These are phyloP conservation scores for Drosophila ironensis DNA, from an alignment of 1,140 invertebrate genomes.

Conservation along the genomic window DNA sequence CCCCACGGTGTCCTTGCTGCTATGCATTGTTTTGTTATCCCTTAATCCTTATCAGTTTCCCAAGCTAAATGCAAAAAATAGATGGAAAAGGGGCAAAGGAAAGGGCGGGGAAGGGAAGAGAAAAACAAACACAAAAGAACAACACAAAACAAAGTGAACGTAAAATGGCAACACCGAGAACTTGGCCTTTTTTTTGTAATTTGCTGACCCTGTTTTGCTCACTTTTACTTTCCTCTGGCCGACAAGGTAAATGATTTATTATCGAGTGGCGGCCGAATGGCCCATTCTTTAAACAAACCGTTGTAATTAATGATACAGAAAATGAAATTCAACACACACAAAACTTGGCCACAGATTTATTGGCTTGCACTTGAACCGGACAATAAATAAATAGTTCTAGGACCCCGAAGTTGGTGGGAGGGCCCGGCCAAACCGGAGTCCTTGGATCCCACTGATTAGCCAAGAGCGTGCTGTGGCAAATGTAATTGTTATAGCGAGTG, in stretches of 20 bases:
- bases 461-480: slow-evolving; percentile 24
- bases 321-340: slow-evolving; percentile 48
- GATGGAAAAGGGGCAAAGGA: slow-evolving; percentile 20
- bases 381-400: slow-evolving; percentile 41
- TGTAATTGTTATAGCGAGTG: neutral
- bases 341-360: slow-evolving; percentile 41
- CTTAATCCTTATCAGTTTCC: slow-evolving; percentile 64
- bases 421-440: neutral
- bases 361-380: slow-evolving; percentile 44
- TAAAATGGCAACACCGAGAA: slow-evolving; percentile 5
- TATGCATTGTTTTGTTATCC: slow-evolving; percentile 46
- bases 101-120: neutral
- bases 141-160: slow-evolving; percentile 15
- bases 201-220: slow-evolving; percentile 6
- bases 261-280: slow-evolving; percentile 29
- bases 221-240: slow-evolving; percentile 35
- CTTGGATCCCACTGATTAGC: slow-evolving; percentile 18
- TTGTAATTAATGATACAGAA: slow-evolving; percentile 48
- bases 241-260: slow-evolving; percentile 66
- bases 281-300: slow-evolving; percentile 43
- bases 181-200: slow-evolving; percentile 26
- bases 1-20: slow-evolving; percentile 20
- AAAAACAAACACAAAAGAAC: neutral
- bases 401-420: neutral
- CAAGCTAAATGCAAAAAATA: slow-evolving; percentile 8